Evolutionary conservation across 1,140 invertebrate species (phyloP).

Genomic region (Drosophila tani): DNA sequence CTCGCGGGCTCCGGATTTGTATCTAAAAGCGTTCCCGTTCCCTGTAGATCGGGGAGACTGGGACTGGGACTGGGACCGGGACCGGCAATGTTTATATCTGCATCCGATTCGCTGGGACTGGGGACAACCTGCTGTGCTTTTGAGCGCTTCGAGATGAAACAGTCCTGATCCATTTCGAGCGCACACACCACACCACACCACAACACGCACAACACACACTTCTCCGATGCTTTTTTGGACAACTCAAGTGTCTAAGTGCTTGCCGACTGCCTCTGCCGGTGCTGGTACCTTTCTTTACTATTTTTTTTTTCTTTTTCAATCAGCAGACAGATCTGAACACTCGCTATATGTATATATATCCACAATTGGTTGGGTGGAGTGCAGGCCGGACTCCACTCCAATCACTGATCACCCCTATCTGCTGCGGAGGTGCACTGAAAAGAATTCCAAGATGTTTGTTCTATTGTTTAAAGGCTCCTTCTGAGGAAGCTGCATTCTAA

Average conservation of each 20-base stretch:
- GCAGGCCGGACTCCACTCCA: constrained; percentile 47
- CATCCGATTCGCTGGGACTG: constrained; percentile 58
- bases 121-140: constrained; percentile 80
- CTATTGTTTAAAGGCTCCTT: too few relatives aligned
- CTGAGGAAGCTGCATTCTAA: too few relatives aligned
- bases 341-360: constrained; percentile 34
- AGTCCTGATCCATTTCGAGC: constrained; percentile 69
- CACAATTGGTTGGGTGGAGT: constrained; percentile 11
- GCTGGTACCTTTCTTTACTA: constrained; percentile 17
- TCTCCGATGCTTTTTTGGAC: constrained; percentile 51
- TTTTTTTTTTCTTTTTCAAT: constrained; percentile 27
- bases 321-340: constrained; percentile 61
- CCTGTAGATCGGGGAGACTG: constrained; percentile 1
- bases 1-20: neutral
- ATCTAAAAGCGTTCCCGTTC: constrained; percentile 32
- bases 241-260: constrained; percentile 82
- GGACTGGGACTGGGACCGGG: neutral
- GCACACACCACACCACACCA: constrained; percentile 22
- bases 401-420: constrained; percentile 55
- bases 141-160: constrained; percentile 73
- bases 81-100: constrained; percentile 69
- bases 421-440: constrained; percentile 29
- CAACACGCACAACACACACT: constrained; percentile 23
- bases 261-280: constrained; percentile 33
- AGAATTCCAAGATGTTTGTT: neutral